Percentiles rank a stretch among this genome's conserved stretches.
phyloP scores from a whole-genome alignment of 2,888 invertebrate genomes.

The Pyrochroa serraticornis region DNA sequence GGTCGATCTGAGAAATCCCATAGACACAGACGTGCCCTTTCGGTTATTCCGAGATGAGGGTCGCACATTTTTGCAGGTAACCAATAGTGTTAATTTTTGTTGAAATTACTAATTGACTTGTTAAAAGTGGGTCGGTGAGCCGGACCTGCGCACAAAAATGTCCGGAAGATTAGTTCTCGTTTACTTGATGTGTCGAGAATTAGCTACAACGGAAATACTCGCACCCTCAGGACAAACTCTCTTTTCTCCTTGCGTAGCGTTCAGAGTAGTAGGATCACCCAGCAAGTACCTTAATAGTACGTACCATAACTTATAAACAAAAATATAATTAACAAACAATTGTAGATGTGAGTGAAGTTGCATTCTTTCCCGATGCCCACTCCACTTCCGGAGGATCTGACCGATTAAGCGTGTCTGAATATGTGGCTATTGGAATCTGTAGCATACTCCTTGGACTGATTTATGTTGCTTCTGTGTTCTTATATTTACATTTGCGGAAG shows the following conservation, averaged over 20 bases:
- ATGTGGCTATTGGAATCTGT: slow-evolving; percentile 82
- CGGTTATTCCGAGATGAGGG: slow-evolving; percentile 82
- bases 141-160: slow-evolving; percentile 75
- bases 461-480: slow-evolving; percentile 83
- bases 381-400: slow-evolving; percentile 63
- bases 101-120: slow-evolving; percentile 24
- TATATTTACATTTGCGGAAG: slow-evolving; percentile 80
- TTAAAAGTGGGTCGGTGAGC: slow-evolving; percentile 83
- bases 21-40: slow-evolving; percentile 81
- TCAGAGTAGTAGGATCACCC: slow-evolving; percentile 83
- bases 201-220: slow-evolving; percentile 54
- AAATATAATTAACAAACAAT: slow-evolving; percentile 32
- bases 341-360: slow-evolving; percentile 80
- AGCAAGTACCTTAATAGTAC: slow-evolving; percentile 61
- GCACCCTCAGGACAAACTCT: slow-evolving; percentile 63
- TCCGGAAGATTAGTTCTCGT: slow-evolving; percentile 83
- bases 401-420: slow-evolving; percentile 76
- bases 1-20: slow-evolving; percentile 77
- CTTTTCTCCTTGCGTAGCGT: slow-evolving; percentile 85
- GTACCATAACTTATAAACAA: slow-evolving; percentile 11
- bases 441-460: slow-evolving; percentile 84
- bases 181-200: slow-evolving; percentile 79
- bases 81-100: background rate
- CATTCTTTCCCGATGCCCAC: slow-evolving; percentile 72
- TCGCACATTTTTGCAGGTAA: slow-evolving; percentile 79